Conservation (phyloP, 92 coral and sea anemone genomes). For the Heliopora coerulea region DNA sequence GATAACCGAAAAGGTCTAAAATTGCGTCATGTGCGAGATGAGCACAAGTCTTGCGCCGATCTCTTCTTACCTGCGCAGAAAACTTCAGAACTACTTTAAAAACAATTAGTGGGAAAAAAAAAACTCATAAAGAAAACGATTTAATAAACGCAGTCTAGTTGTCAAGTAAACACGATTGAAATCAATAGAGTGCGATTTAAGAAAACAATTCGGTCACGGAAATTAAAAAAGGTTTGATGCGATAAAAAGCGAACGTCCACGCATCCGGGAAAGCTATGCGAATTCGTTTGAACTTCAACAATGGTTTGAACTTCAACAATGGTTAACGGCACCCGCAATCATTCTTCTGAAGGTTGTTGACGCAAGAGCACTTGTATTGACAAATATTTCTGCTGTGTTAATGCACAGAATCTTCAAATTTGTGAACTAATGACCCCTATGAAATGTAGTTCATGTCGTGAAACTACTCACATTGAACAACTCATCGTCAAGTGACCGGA, state of each 20-base stretch:
- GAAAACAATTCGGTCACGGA: conserved; percentile 14
- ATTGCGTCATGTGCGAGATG: background rate
- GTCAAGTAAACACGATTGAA: conserved; percentile 18
- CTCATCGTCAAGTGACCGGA: conserved; percentile 6
- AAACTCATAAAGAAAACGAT: conserved; percentile 10
- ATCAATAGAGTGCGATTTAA: conserved; percentile 5
- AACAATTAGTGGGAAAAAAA: conserved; percentile 18
- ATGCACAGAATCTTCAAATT: background rate
- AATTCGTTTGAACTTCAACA: too few relatives aligned
- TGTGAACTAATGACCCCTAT: background rate
- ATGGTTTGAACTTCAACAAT: too few relatives aligned
- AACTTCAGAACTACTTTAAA: conserved; percentile 11
- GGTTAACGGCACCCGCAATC: too few relatives aligned
- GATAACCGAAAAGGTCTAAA: background rate
- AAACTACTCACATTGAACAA: conserved; percentile 1
- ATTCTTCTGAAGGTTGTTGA: conserved; percentile 2
- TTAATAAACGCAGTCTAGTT: background rate
- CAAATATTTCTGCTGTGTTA: conserved; percentile 22
- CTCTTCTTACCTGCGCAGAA: too few relatives aligned
- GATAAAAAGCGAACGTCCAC: background rate
- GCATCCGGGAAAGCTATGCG: too few relatives aligned
- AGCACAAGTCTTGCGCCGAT: background rate
- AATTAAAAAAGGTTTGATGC: background rate
- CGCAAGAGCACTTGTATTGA: background rate
- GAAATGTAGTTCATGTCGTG: background rate